phyloP scores from a whole-genome alignment of 1,140 invertebrate species.

The Leptinotarsa texana region DNA sequence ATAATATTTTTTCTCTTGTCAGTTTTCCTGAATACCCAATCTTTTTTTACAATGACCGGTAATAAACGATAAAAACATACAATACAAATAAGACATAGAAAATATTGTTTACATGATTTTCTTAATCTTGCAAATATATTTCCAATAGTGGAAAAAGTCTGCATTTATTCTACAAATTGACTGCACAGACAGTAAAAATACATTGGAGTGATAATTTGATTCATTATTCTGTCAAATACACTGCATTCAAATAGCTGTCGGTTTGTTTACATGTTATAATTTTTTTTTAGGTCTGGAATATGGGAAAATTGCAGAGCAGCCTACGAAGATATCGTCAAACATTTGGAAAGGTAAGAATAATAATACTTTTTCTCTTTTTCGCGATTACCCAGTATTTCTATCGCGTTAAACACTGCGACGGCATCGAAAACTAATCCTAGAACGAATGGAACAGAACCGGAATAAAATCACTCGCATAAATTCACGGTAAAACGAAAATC shows the following conservation, averaged over 20 bases:
- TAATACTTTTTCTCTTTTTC: background rate
- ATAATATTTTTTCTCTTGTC: too few relatives aligned
- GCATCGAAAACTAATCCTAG: background rate
- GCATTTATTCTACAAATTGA: too few relatives aligned
- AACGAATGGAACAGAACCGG: background rate
- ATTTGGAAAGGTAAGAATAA: slow-evolving; percentile 80
- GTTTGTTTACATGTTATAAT: background rate
- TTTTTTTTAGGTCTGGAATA: slow-evolving; percentile 76
- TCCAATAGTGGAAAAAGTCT: too few relatives aligned
- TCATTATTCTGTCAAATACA: background rate
- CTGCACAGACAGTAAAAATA: background rate
- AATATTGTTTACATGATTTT: too few relatives aligned
- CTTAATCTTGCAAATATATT: too few relatives aligned
- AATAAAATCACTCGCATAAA: background rate
- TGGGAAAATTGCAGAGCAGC: slow-evolving; percentile 93
- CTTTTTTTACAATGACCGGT: too few relatives aligned
- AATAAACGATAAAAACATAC: too few relatives aligned
- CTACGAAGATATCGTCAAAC: slow-evolving; percentile 91
- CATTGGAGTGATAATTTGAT: background rate
- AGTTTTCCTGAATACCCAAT: too few relatives aligned
- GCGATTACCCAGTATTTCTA: background rate
- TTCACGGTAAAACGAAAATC: slow-evolving; percentile 5
- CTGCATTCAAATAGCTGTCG: background rate
- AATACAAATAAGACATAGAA: too few relatives aligned
- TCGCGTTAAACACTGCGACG: too few relatives aligned